Evolutionary conservation across 2,888 invertebrate genomes (phyloP).

Genomic region (Encarsia formosa): DNA sequence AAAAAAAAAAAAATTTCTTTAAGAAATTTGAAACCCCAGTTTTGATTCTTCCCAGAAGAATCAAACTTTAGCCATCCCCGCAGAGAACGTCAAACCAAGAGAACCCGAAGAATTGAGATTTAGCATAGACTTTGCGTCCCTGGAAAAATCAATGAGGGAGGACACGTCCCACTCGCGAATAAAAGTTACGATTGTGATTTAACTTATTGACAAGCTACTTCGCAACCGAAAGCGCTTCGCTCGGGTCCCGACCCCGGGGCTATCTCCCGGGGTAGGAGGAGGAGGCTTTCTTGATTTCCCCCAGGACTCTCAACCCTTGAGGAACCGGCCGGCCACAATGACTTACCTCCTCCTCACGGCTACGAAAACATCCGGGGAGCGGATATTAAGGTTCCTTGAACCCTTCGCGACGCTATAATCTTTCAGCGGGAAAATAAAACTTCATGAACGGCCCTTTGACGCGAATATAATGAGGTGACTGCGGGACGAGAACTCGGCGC

Average conservation of each 20-base stretch:
- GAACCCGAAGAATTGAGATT: neutral
- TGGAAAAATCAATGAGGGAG: constrained; percentile 23
- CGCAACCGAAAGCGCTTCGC: constrained; percentile 27
- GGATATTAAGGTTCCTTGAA: too few relatives aligned
- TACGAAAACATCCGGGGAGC: too few relatives aligned
- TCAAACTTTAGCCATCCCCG: too few relatives aligned
- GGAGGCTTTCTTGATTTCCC: constrained; percentile 50
- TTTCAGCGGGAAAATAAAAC: too few relatives aligned
- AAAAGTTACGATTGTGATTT: constrained; percentile 52
- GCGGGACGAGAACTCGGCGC: neutral
- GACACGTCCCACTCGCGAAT: too few relatives aligned
- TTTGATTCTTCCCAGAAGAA: too few relatives aligned
- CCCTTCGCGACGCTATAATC: too few relatives aligned
- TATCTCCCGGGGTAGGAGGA: constrained; percentile 44
- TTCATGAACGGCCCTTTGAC: neutral
- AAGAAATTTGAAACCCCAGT: too few relatives aligned
- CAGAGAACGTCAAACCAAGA: too few relatives aligned
- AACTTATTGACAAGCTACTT: constrained; percentile 52
- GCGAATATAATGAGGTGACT: neutral
- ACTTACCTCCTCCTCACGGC: too few relatives aligned
- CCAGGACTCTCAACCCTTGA: constrained; percentile 47
- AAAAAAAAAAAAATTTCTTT: too few relatives aligned
- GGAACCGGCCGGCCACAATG: constrained; percentile 49
- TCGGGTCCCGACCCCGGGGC: constrained; percentile 25
- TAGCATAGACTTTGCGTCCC: too few relatives aligned